Base-by-base conservation (phyloP, 2,888 invertebrate species). In the Schizaphis graminum region DNA sequence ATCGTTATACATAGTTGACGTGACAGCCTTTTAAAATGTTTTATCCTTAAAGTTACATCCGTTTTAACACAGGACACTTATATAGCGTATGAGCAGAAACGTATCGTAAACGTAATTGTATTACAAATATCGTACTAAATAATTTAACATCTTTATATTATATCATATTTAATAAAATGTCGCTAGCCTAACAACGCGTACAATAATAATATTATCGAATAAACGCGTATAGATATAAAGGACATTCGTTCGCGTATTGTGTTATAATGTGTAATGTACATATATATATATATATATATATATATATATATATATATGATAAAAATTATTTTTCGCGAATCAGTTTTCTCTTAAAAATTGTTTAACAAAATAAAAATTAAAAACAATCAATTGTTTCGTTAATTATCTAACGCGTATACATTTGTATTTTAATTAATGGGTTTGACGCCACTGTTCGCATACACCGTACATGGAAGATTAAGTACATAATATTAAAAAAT, bases 1-100 rank as follows among this genome's bases (percentile, higher is more conserved):
- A 94, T 94, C 94, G 94, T 94, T 91, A 94, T 94, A 94, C 94
- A 94, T 91, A 91, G 94, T 94, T 94, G 94, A 94, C 94, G 86
- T 86, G 90, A 94, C 94, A 94, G 94, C 94, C 94, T 94, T 94
- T 94, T 67, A 47, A 94, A 91, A 89, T 56, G 47, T 77, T 93
- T 89, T 89, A 61, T 28, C 35, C 61, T 87, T 87, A 91, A 91
- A 57, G n/a, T 91, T 53, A 61, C 26, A 87, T 92, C 86, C 91
- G 26, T 92, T 47, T 92, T 92, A 92, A 92, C 92, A 87, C 92
- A 92, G 92, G 67, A 92, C 35, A 88, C 87, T 87, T 61, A 21
- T 8, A 44, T n/a, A 56, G 94, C 94, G 86, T 91, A 90, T 94
- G 91, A 91, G 91, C 94, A 94, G 91, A 91, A 91, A 94, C 87